A percentile compares a stretch with the other conserved stretches of the same genome.
Evolutionary conservation across 1,140 invertebrate species (phyloP).

Genomic region (Ylistrum balloti): DNA sequence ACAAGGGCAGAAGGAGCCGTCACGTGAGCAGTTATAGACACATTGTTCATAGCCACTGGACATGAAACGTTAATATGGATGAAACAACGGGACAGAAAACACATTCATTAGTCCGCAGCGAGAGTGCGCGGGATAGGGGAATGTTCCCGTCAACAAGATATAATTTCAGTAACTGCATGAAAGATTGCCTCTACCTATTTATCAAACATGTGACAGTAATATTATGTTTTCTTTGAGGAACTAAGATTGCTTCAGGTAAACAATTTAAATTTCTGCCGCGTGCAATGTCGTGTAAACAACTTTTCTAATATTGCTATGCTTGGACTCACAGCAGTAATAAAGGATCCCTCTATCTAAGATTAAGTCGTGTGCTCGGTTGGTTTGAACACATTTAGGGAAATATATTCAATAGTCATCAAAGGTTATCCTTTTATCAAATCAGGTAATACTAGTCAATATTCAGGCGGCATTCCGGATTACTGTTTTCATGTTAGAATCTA

Average conservation of each 20-base stretch:
- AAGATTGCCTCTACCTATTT: not conserved
- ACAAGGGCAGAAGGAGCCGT: not conserved
- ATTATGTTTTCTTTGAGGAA: not conserved
- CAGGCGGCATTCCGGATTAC: not conserved
- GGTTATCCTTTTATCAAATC: not conserved
- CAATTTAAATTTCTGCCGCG: no score
- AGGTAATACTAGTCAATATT: constrained; percentile 14
- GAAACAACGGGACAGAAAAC: not conserved
- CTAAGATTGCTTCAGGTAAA: not conserved
- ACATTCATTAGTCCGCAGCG: not conserved
- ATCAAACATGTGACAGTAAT: not conserved
- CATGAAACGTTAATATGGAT: not conserved
- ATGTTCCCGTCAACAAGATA: not conserved
- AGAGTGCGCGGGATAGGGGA: not conserved
- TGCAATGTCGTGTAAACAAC: not conserved
- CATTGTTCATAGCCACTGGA: not conserved
- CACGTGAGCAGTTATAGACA: not conserved
- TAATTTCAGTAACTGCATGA: not conserved
- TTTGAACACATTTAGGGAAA: not conserved
- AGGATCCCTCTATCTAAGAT: not conserved
- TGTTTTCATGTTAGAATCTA: not conserved
- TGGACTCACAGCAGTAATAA: not conserved
- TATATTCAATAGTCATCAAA: not conserved
- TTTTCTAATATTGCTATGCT: not conserved
- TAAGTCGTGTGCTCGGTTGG: not conserved